Evolutionary conservation across 2,797 vertebrate genomes (phyloP).

Genomic region (Heteromormyrus szaboi): DNA sequence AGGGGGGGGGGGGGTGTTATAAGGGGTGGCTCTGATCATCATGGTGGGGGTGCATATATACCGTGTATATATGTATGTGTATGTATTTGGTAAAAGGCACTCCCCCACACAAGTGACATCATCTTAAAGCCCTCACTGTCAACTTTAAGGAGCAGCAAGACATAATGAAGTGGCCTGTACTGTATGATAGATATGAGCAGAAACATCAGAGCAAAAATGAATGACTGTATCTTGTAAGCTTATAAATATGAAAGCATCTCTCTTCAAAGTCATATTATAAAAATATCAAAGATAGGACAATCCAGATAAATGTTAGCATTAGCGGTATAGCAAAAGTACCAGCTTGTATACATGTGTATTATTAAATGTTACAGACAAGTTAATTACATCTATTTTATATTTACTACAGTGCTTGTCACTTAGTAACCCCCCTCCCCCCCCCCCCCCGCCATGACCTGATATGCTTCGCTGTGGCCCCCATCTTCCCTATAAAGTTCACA

Average conservation of each 20-base stretch:
- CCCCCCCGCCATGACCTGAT: not conserved
- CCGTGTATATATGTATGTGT: not conserved
- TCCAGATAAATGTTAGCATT: not conserved
- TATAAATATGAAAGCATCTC: not conserved
- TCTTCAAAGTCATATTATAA: not conserved
- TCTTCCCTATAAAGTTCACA: conserved; percentile 20
- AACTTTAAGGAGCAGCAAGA: not conserved
- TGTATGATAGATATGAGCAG: not conserved
- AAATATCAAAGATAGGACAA: not conserved
- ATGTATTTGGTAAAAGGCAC: not conserved
- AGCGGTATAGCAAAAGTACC: not conserved
- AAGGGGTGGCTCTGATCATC: not conserved
- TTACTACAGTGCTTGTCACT: not conserved
- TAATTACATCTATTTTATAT: not conserved
- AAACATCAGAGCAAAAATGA: not conserved
- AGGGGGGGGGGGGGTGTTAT: not conserved
- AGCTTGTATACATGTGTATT: not conserved
- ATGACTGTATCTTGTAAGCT: not conserved
- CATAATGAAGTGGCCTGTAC: not conserved
- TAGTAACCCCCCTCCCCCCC: not conserved
- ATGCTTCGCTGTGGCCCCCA: not conserved
- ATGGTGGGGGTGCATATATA: not conserved
- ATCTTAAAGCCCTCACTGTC: not conserved
- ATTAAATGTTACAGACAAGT: not conserved
- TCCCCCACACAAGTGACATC: not conserved